These are phyloP conservation scores for human (Homo sapiens) DNA, from an alignment of 2,113 vertebrate genomes.

Conservation along the genomic window GRCh38 chr5:65203001-65203500, in stretches of 20 bases:
- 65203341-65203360: too few relatives aligned
- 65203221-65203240: neutral
- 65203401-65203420: neutral
- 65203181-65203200: neutral
- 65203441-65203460: conserved; percentile 8
- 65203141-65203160: neutral
- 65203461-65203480: conserved; percentile 34
- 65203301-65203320: too few relatives aligned
- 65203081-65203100: neutral
- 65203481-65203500: neutral
- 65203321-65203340: too few relatives aligned
- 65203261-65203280: too few relatives aligned
- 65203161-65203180: conserved; percentile 25
- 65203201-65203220: conserved; percentile 10
- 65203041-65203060: neutral
- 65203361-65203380: too few relatives aligned
- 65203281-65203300: too few relatives aligned
- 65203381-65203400: too few relatives aligned
- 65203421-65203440: neutral
- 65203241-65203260: too few relatives aligned
- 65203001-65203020: neutral
- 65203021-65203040: neutral
- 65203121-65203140: neutral
- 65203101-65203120: neutral
- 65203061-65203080: neutral